Percentiles rank a stretch among this genome's conserved stretches.
These are phyloP conservation scores for Mungos mungo DNA, from an alignment of 2,113 vertebrate species.

Conservation along the genomic window DNA sequence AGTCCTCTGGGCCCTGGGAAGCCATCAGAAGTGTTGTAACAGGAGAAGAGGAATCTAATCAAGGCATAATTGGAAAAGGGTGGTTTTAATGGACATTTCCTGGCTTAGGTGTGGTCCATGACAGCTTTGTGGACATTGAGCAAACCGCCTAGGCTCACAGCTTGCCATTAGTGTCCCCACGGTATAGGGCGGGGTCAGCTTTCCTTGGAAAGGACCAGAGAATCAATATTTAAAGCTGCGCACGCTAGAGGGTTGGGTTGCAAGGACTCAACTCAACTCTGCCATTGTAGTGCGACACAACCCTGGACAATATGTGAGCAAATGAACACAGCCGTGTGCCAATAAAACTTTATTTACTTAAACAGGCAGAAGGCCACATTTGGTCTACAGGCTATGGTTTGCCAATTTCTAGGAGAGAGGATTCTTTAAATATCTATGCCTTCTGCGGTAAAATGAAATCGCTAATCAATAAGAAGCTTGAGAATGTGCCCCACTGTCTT, in stretches of 20 bases:
- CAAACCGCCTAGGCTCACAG: not conserved
- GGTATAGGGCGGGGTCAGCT: not conserved
- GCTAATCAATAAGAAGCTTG: not conserved
- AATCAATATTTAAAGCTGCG: not conserved
- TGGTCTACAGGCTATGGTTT: not conserved
- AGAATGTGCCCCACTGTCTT: not conserved
- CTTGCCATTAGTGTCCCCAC: not conserved
- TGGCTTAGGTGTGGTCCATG: not conserved
- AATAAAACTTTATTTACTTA: conserved; percentile 53
- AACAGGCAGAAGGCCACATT: not conserved
- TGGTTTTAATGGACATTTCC: not conserved
- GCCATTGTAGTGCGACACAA: too few species aligned
- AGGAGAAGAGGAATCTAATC: not conserved
- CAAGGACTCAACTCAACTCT: not conserved
- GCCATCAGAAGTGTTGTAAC: not conserved
- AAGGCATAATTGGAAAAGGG: not conserved
- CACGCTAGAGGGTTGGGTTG: not conserved
- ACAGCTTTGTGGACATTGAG: not conserved
- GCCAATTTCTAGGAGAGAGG: not conserved
- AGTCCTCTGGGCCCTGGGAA: not conserved
- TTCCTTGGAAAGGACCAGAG: not conserved
- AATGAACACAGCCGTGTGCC: not conserved
- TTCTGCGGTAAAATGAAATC: not conserved
- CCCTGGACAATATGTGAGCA: not conserved
- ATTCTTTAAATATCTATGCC: not conserved